Evolutionary conservation across 1,140 invertebrate genomes (phyloP).

Genomic region (Acyrthosiphon pisum): DNA sequence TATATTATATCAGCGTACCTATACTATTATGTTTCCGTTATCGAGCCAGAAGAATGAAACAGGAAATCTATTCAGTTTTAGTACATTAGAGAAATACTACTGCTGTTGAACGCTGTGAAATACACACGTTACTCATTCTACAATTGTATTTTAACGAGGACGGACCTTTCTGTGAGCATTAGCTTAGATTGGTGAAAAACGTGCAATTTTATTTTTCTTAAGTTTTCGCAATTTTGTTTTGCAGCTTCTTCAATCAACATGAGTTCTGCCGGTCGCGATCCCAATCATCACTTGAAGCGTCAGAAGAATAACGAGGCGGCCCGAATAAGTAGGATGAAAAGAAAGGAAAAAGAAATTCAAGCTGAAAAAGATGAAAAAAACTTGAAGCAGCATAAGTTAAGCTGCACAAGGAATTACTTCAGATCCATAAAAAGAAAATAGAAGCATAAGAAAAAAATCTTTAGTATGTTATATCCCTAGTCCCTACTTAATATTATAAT

Average conservation of each 20-base stretch:
- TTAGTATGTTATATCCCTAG: not conserved
- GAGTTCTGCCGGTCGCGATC: not conserved
- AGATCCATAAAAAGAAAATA: not conserved
- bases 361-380: not conserved
- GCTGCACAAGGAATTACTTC: not conserved
- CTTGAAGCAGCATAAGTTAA: not conserved
- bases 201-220: not conserved
- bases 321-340: not conserved
- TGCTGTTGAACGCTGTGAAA: not conserved
- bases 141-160: not conserved
- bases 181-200: not conserved
- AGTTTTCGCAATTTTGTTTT: not conserved
- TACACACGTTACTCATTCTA: not conserved
- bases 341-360: not conserved
- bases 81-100: not conserved
- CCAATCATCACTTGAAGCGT: not conserved
- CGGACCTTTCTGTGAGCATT: not conserved
- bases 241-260: not conserved
- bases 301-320: not conserved
- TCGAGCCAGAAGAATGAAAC: not conserved
- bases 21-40: not conserved
- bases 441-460: not conserved
- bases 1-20: too few relatives aligned
- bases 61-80: not conserved
- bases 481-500: too few relatives aligned